Evolutionary conservation across 2,888 invertebrate species (phyloP).

Genomic region (Diplolepis rosae): DNA sequence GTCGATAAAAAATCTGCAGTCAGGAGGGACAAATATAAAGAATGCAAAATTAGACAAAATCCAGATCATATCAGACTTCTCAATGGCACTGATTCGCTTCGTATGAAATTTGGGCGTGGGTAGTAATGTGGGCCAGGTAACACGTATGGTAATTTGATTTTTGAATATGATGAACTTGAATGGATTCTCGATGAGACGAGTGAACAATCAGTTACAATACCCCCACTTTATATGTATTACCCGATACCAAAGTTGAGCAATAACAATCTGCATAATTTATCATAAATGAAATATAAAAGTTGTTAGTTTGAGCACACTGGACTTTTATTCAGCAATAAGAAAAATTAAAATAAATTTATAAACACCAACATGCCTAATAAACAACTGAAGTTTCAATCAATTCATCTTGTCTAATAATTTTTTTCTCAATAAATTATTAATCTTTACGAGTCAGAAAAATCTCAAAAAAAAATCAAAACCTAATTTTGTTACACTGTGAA

Average conservation of each 20-base stretch:
- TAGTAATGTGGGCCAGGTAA: conserved; percentile 8
- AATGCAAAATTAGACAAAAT: conserved; percentile 1
- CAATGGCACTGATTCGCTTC: background rate
- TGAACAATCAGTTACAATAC: conserved; percentile 17
- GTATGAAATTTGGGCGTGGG: background rate
- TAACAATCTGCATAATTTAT: background rate
- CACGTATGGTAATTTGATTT: conserved; percentile 15
- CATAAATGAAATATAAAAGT: background rate
- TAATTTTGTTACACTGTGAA: too few relatives aligned
- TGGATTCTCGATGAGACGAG: background rate
- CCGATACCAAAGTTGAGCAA: background rate
- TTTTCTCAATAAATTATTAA: too few relatives aligned
- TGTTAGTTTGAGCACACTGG: background rate
- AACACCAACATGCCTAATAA: too few relatives aligned
- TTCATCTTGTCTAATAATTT: too few relatives aligned
- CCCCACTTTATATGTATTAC: background rate
- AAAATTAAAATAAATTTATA: too few relatives aligned
- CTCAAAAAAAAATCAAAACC: too few relatives aligned
- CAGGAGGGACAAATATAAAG: background rate
- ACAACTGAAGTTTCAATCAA: too few relatives aligned
- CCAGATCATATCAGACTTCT: conserved; percentile 4
- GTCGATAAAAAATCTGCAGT: background rate
- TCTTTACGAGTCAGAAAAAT: too few relatives aligned
- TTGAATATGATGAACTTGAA: conserved; percentile 13
- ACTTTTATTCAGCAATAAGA: too few relatives aligned